phyloP scores from a whole-genome alignment of 2,797 vertebrate genomes.

The Arctocebus calabarensis region DNA sequence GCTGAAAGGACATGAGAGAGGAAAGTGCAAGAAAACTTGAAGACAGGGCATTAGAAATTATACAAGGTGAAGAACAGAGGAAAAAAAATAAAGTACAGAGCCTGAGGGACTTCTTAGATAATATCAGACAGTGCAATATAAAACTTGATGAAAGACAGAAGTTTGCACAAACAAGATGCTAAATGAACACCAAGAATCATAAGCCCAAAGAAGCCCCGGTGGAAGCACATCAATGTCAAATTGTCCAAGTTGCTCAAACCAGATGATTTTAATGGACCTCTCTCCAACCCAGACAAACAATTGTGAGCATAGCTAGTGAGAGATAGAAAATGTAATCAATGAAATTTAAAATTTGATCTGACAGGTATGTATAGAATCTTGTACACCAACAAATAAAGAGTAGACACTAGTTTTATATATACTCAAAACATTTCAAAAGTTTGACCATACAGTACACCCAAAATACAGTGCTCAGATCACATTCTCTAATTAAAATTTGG shows the following conservation, averaged over 20 bases:
- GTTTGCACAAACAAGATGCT: background rate
- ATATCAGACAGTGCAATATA: background rate
- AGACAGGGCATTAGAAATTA: background rate
- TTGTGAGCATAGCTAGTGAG: background rate
- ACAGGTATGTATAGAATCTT: background rate
- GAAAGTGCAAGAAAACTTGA: background rate
- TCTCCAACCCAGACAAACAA: background rate
- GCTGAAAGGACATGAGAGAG: background rate
- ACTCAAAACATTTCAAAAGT: background rate
- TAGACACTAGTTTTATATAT: background rate
- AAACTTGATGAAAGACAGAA: slow-evolving; percentile 2
- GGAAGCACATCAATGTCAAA: background rate
- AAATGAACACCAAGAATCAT: slow-evolving; percentile 15
- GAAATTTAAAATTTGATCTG: background rate
- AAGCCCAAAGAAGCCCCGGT: background rate
- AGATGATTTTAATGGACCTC: background rate
- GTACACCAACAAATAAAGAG: background rate
- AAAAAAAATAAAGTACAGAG: background rate
- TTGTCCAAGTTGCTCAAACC: background rate
- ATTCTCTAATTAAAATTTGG: background rate
- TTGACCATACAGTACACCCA: background rate
- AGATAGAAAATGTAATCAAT: background rate
- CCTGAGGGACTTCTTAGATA: background rate
- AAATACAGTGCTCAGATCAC: background rate
- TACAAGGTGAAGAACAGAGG: background rate